Conservation (phyloP, 2,113 vertebrate species). For the Raphicerus campestris region DNA sequence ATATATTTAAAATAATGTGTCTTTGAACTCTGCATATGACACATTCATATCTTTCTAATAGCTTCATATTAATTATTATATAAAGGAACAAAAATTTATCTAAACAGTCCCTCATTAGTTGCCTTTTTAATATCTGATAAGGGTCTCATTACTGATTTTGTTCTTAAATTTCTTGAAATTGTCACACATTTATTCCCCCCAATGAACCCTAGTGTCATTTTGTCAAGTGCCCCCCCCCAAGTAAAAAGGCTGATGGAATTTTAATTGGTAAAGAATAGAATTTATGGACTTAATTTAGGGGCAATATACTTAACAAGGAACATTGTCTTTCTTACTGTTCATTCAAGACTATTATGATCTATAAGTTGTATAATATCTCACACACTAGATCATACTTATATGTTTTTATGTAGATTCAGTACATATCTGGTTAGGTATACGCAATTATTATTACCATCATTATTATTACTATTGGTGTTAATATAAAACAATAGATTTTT, state of each 20-base stretch:
- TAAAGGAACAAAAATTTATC: constrained; percentile 28
- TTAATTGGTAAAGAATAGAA: constrained; percentile 47
- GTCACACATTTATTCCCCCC: constrained; percentile 7
- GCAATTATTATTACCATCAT: background rate
- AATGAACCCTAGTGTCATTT: constrained; percentile 44
- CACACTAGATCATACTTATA: background rate
- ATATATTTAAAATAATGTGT: background rate
- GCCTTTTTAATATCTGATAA: constrained; percentile 10
- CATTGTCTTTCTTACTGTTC: background rate
- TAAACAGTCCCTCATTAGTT: constrained; percentile 38
- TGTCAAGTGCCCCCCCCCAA: constrained; percentile 5
- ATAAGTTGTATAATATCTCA: background rate
- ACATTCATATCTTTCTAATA: background rate
- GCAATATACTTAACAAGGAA: constrained; percentile 16
- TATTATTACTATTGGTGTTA: background rate
- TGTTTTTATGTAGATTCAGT: background rate
- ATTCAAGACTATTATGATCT: background rate
- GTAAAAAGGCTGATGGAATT: constrained; percentile 29
- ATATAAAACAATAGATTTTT: background rate
- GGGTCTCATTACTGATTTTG: constrained; percentile 42
- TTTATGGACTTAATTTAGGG: constrained; percentile 38
- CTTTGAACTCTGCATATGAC: background rate
- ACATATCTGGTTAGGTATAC: background rate
- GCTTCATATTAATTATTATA: background rate
- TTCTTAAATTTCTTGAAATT: constrained; percentile 39